Percentiles rank a stretch among this genome's conserved stretches.
These are phyloP conservation scores for Pyrrhia umbra DNA, from an alignment of 2,888 invertebrate genomes.

Conservation along the genomic window DNA sequence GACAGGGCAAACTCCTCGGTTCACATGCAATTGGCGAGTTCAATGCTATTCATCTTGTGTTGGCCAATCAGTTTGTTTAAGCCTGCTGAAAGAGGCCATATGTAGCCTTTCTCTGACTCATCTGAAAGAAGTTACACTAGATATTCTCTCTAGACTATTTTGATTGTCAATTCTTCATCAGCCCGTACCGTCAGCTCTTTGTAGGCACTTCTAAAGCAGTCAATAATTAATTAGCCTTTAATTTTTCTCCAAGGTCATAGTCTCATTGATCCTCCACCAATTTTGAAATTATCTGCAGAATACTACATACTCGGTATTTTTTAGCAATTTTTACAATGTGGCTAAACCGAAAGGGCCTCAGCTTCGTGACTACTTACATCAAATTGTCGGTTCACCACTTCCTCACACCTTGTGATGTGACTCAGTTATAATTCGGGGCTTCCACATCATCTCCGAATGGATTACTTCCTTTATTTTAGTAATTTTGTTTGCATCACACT, in stretches of 20 bases:
- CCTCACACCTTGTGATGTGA: slow-evolving; percentile 23
- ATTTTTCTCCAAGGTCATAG: too few species aligned
- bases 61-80: slow-evolving; percentile 9
- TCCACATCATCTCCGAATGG: slow-evolving; percentile 35
- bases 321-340: not conserved
- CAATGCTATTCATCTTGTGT: slow-evolving; percentile 10
- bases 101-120: not conserved
- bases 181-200: too few species aligned
- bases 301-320: too few species aligned
- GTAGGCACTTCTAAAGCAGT: too few species aligned
- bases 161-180: too few species aligned
- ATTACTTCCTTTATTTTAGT: slow-evolving; percentile 17
- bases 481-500: not conserved
- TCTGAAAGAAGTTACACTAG: not conserved
- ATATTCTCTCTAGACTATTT: too few species aligned
- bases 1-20: slow-evolving; percentile 5
- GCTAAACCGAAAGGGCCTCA: slow-evolving; percentile 4
- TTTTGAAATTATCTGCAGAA: too few species aligned
- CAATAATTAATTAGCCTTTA: too few species aligned
- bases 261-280: too few species aligned
- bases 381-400: slow-evolving; percentile 16
- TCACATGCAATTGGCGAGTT: slow-evolving; percentile 15
- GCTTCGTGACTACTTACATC: slow-evolving; percentile 2
- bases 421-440: slow-evolving; percentile 32
- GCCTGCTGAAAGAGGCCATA: not conserved